Percentiles rank a stretch among this genome's conserved stretches.
phyloP scores from a whole-genome alignment of 2,888 invertebrate genomes.

The Caenorhabditis auriculariae region DNA sequence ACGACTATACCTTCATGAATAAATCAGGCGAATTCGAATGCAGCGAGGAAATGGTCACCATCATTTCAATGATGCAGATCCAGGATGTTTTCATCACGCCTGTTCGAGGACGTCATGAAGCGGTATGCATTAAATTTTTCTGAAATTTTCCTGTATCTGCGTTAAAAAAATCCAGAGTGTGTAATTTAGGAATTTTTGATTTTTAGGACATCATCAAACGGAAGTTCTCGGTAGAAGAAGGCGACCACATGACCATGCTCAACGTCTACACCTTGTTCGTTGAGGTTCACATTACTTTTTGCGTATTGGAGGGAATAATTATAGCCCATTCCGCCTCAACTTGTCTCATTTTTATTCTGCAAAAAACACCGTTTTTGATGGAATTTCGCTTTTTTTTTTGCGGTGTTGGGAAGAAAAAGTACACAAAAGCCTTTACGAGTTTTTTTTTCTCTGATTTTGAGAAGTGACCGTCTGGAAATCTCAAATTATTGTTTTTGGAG shows the following conservation, averaged over 20 bases:
- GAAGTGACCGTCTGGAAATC: too few species aligned
- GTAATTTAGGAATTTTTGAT: not conserved
- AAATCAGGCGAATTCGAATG: conserved; percentile 83
- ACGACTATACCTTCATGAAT: conserved; percentile 13
- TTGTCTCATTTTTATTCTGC: too few species aligned
- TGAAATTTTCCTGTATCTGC: not conserved
- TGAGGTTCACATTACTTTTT: conserved; percentile 27
- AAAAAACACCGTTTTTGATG: too few species aligned
- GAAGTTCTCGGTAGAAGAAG: conserved; percentile 69
- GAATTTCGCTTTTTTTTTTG: too few species aligned
- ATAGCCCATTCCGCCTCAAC: not conserved
- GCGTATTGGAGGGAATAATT: not conserved
- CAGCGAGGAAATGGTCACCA: conserved; percentile 84
- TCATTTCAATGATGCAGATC: conserved; percentile 90
- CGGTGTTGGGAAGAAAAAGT: too few species aligned
- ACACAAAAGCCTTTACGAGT: too few species aligned
- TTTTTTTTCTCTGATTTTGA: too few species aligned
- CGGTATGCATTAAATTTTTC: conserved; percentile 15
- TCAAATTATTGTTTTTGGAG: too few species aligned
- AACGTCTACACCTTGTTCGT: conserved; percentile 73
- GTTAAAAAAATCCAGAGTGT: not conserved
- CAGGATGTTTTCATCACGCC: conserved; percentile 83
- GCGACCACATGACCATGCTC: conserved; percentile 87
- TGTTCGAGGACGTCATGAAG: conserved; percentile 65
- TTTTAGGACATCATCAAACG: conserved; percentile 53